Conservation (phyloP, 2,797 vertebrate genomes). For the Galaxias olidus region DNA sequence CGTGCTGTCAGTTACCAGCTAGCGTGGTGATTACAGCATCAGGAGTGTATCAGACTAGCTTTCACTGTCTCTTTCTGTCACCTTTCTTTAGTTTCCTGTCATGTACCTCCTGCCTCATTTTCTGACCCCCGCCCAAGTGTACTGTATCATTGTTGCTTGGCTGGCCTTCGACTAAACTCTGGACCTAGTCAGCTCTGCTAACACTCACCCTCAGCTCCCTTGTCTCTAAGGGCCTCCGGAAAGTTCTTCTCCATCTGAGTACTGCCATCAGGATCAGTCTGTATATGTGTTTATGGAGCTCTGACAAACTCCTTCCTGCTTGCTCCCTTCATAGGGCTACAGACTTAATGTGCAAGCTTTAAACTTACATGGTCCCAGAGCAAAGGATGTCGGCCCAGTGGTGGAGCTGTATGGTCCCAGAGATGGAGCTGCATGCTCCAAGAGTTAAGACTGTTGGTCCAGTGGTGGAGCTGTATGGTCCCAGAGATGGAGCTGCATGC, state of each 20-base stretch:
- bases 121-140: constrained; percentile 7
- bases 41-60: neutral
- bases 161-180: constrained; percentile 88
- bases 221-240: constrained; percentile 58
- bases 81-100: constrained; percentile 18
- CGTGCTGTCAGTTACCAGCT: neutral
- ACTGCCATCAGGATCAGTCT: constrained; percentile 64
- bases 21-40: neutral
- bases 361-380: constrained; percentile 70
- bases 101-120: constrained; percentile 35
- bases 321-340: constrained; percentile 46
- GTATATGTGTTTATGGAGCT: constrained; percentile 75
- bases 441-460: constrained; percentile 32
- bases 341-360: constrained; percentile 69
- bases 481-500: constrained; percentile 16
- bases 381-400: constrained; percentile 52
- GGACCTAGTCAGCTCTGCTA: constrained; percentile 65
- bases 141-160: constrained; percentile 82
- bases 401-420: constrained; percentile 46
- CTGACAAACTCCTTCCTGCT: constrained; percentile 76
- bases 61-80: constrained; percentile 3
- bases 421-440: constrained; percentile 25
- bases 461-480: constrained; percentile 21
- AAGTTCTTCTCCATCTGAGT: constrained; percentile 63
- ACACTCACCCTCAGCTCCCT: constrained; percentile 70